Conservation (phyloP, 2,888 invertebrate genomes). For the Camptogramma bilineatum region DNA sequence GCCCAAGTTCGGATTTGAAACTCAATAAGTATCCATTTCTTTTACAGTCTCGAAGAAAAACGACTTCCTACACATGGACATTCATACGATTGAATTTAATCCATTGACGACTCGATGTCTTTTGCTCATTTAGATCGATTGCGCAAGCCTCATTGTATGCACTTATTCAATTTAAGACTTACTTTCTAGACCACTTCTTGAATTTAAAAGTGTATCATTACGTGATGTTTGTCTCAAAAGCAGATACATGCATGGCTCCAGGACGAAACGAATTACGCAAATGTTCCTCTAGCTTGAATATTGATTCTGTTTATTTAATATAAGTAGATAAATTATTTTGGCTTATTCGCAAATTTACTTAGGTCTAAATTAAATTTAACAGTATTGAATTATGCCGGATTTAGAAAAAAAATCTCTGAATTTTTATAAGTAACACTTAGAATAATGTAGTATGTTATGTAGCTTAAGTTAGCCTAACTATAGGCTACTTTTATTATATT, state of each 20-base stretch:
- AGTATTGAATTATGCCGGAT: too few species aligned
- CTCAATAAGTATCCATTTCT: too few species aligned
- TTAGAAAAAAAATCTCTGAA: too few species aligned
- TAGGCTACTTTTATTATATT: too few species aligned
- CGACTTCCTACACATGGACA: neutral
- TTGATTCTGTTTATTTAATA: neutral
- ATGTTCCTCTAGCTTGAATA: conserved; percentile 9
- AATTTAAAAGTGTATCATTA: conserved; percentile 62
- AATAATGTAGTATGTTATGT: too few species aligned
- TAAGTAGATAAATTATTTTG: too few species aligned
- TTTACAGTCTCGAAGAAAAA: neutral
- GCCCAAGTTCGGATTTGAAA: too few species aligned
- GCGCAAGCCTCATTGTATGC: conserved; percentile 32
- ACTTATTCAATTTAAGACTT: conserved; percentile 42
- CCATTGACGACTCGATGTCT: neutral
- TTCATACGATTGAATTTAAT: neutral
- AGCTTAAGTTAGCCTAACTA: too few species aligned
- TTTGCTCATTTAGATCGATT: conserved; percentile 9
- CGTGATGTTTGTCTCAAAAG: conserved; percentile 51
- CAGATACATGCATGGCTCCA: conserved; percentile 33
- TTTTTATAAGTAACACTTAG: too few species aligned
- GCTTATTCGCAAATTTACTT: too few species aligned
- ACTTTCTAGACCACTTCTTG: conserved; percentile 68
- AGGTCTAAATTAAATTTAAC: too few species aligned
- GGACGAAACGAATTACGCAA: conserved; percentile 21